Percentiles rank a stretch among this genome's conserved stretches.
Evolutionary conservation across 2,797 vertebrate genomes (phyloP).

Genomic region (Enteromius unitaeniatus): DNA sequence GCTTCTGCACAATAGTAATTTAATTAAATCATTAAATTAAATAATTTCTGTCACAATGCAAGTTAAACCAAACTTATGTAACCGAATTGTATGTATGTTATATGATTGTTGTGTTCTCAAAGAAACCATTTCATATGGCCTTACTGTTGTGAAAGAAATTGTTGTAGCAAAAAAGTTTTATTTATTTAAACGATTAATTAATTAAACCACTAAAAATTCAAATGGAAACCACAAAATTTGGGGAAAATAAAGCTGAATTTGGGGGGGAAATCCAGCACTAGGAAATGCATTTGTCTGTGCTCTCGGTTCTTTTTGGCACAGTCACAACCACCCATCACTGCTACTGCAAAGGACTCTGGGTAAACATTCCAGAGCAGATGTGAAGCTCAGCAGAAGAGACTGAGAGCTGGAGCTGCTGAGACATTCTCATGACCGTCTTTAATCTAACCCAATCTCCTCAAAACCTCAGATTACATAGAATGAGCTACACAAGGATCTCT

Average conservation of each 20-base stretch:
- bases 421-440: not conserved
- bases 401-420: not conserved
- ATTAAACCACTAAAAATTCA: not conserved
- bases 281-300: not conserved
- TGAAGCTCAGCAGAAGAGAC: not conserved
- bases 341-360: not conserved
- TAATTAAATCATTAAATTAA: too few relatives aligned
- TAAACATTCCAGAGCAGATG: not conserved
- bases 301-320: not conserved
- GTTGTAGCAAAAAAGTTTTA: too few relatives aligned
- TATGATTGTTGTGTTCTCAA: not conserved
- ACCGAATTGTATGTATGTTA: not conserved
- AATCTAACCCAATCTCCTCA: constrained; percentile 1
- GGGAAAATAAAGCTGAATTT: too few relatives aligned
- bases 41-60: not conserved
- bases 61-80: not conserved
- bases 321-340: not conserved
- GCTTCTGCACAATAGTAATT: not conserved
- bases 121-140: not conserved
- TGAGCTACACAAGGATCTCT: not conserved
- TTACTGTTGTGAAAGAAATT: too few relatives aligned
- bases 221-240: not conserved
- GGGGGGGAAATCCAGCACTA: not conserved
- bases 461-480: not conserved
- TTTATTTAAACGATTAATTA: too few relatives aligned